Base-by-base conservation (phyloP, 2,888 invertebrate species). In the Parnassius apollo region DNA sequence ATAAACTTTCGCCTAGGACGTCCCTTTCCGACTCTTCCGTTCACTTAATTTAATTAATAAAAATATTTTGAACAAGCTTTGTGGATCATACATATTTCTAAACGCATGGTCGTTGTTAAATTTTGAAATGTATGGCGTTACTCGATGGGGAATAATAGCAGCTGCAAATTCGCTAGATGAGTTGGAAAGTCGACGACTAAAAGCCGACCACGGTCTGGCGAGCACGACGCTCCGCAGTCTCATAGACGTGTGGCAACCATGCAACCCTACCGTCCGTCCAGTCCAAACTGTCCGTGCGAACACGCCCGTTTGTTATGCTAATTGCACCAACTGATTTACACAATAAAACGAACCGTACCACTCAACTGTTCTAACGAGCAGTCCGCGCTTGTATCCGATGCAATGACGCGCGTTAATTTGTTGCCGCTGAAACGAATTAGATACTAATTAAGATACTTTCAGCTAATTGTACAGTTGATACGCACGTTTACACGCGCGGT, bases 221-320 rank as follows among this genome's bases (percentile, higher is more conserved):
- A 77, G 68, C 85, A 85, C 83, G 79, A 62, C 74, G 69, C 66
- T 51, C 50, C 59, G 57, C 66, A 54, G 65, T 69, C 62, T 49
- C 49, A 13, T 76, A 80, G 74, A 88, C 88, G 89, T 88, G 89
- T 81, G 76, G 77, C 76, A 74, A 84, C 85, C 80, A 85, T 86
- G 78, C 76, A 75, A 75, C 73, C 74, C 72, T 63, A 58, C 18
- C 59, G 13, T n/a, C 49, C 54, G 50, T 13, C 61, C 60, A 53
- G 49, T 49, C 57, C 61, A 64, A 68, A 65, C 67, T 61, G 66
- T 60, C 64, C 69, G 69, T 68, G 71, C 69, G 65, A 65, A 46
- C 61, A 49, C 66, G 56, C 60, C 67, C 68, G 71, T 75, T 73
- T 73, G 73, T 73, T 70, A 73, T 73, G 74, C 71, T 73, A 75